phyloP scores from a whole-genome alignment of 2,797 vertebrate species.

The Cuculus canorus region DNA sequence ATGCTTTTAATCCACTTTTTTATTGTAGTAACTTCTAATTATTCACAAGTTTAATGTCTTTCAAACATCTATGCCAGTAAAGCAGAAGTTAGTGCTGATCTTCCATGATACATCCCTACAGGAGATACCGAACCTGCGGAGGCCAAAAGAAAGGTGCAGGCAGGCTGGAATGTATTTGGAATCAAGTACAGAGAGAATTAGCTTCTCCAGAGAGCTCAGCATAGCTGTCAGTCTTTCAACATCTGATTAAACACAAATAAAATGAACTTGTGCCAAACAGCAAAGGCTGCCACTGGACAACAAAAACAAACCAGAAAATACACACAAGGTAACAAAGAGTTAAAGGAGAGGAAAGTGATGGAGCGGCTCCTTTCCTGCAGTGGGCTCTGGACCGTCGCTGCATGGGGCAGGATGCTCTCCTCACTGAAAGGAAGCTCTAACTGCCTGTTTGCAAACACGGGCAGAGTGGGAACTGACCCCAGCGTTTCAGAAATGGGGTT shows the following conservation, averaged over 20 bases:
- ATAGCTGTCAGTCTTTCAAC: neutral
- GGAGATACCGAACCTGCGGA: neutral
- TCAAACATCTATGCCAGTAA: neutral
- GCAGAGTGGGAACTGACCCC: neutral
- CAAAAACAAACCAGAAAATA: neutral
- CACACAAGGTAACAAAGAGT: neutral
- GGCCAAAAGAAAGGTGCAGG: neutral
- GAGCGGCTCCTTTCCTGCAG: neutral
- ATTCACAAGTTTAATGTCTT: neutral
- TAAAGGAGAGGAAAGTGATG: neutral
- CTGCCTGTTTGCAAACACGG: neutral
- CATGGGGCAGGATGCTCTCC: neutral
- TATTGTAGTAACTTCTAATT: neutral
- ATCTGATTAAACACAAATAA: neutral
- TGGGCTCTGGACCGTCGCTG: fast-evolving
- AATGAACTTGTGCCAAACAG: neutral
- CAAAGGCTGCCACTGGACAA: neutral
- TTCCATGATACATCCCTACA: fast-evolving
- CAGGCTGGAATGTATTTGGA: neutral
- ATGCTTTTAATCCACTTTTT: neutral
- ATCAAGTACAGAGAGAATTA: neutral
- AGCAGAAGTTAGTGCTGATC: neutral
- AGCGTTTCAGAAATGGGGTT: neutral
- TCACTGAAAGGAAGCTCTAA: neutral
- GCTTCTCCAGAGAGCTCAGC: neutral